phyloP scores from a whole-genome alignment of 2,113 vertebrate species.

The Tragelaphus buxtoni region DNA sequence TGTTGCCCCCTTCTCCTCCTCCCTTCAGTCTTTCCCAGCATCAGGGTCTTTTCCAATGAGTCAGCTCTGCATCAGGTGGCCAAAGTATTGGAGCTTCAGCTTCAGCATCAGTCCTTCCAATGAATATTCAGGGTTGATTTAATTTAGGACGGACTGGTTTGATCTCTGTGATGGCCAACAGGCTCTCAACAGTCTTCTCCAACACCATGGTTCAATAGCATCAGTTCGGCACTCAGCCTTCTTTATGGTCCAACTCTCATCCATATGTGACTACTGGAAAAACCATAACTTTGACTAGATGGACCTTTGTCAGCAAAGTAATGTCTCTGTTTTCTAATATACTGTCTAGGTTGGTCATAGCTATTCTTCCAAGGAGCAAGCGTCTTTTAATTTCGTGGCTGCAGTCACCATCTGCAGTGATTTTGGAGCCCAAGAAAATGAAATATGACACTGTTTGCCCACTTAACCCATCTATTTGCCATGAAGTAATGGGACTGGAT shows the following conservation, averaged over 20 bases:
- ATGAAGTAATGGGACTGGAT: neutral
- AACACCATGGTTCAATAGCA: neutral
- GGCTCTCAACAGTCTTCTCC: neutral
- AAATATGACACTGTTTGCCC: neutral
- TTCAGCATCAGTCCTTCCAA: neutral
- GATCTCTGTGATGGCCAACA: neutral
- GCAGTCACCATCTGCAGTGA: neutral
- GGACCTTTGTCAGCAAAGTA: neutral
- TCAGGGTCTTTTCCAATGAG: neutral
- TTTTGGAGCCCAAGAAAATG: neutral
- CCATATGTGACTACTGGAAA: neutral
- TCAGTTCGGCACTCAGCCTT: neutral
- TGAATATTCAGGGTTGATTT: neutral
- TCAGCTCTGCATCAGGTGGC: accelerated
- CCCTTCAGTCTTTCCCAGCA: neutral
- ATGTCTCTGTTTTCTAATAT: neutral
- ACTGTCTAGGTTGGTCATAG: neutral
- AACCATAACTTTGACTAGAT: neutral
- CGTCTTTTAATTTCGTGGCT: neutral
- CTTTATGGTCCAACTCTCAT: neutral
- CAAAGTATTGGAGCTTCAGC: neutral
- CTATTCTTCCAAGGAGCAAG: neutral
- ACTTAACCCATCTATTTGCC: neutral
- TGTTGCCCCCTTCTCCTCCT: neutral
- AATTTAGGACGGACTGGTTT: neutral